Evolutionary conservation across 2,888 invertebrate genomes (phyloP), one percentile per base, ranked within the genome.

Genomic region (Brachyptera putata): DNA sequence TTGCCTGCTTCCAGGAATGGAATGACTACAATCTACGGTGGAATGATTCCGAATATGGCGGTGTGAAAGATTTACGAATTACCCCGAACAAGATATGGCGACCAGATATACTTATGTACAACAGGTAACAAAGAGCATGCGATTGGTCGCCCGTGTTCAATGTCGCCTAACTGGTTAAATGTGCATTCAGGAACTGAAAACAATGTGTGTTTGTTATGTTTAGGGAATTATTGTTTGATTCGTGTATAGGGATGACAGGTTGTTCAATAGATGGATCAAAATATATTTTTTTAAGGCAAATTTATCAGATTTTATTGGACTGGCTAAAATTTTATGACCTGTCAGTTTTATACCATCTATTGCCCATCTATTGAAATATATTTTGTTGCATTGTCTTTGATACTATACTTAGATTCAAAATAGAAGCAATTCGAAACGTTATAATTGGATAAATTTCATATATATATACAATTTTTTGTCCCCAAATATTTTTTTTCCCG

Each of bases 21-120:
- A 91, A 87, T 73, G 98, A 97, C 79, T 93, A 94, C 81, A 97
- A 96, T 78, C 83, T 99, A 70, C 84, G 89, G 71, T 99, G 98
- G 98, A 95, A 97, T 77, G 91, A 91, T 74, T 84, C 89, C 62
- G 95, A 97, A 71, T 97, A 91, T 74, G 96, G 95, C 37, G 91
- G 91, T 58, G 91, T 99, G 59, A 92, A 91, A 75, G 94, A 92
- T 74, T 84, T 99, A 63, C 84, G 95, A 72, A 92, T 99, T 74
- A 95, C 96, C 66, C 93, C 96, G 56, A 90, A 90, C 77, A 90
- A 91, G 75, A 83, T 99, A 66, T 99, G 99, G 99, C 95, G 92
- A 76, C 98, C 99, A 66, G 98, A 99, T 79, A 93, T 99, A 71
- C 89, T 99, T 67, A 94, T 99, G 91, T 99, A 98, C 80, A 99